phyloP scores from a whole-genome alignment of 2,888 invertebrate genomes.

The Eupithecia subumbrata region DNA sequence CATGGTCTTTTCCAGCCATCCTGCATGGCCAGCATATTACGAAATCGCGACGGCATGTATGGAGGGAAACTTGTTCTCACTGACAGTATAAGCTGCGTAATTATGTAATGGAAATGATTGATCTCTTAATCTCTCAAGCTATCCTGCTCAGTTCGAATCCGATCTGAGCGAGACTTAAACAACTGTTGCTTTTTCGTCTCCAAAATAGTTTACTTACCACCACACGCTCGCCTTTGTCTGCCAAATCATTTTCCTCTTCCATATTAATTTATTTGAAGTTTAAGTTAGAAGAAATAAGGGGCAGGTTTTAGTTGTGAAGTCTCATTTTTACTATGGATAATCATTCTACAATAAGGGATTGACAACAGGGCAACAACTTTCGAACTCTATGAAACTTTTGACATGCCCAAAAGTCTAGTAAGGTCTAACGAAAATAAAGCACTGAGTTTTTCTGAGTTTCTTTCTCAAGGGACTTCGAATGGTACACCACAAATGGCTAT shows the following conservation, averaged over 20 bases:
- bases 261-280: neutral
- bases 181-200: neutral
- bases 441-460: neutral
- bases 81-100: no score
- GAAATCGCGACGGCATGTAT: no score
- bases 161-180: no score
- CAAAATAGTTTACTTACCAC: slow-evolving; percentile 47
- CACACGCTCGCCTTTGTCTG: slow-evolving; percentile 55
- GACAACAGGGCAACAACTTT: neutral
- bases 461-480: neutral
- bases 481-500: neutral
- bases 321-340: neutral
- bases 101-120: no score
- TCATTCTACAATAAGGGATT: neutral
- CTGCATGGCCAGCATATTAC: no score
- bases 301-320: neutral
- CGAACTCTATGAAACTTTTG: no score
- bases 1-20: no score
- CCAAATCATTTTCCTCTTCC: slow-evolving; percentile 42
- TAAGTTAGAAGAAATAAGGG: neutral
- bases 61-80: no score
- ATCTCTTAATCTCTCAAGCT: no score
- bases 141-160: no score
- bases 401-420: neutral
- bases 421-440: neutral